Evolutionary conservation across 1,140 invertebrate genomes (phyloP), one percentile per base, ranked within the genome.

Genomic region (Aphis craccivora): DNA sequence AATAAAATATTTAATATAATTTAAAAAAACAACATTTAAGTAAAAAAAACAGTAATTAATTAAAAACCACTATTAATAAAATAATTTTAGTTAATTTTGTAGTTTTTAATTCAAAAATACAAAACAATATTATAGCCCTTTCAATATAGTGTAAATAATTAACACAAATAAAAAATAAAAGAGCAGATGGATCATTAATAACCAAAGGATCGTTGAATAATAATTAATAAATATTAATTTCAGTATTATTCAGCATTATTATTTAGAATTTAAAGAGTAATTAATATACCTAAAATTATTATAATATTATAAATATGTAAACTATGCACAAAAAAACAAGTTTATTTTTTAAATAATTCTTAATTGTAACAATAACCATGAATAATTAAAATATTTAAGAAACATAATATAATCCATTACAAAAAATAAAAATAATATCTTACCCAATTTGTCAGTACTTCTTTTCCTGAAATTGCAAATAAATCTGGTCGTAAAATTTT

Each of bases 401-500:
- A n/a, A 67, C 8, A 67, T 67, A 14, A 5, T 18, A 67, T 48
- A 8, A 88, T 53, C 37, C 37, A 40, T 40, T 40, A 45, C 45
- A 45, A 51, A 51, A 51, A 51, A 51, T 18, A 4, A 35, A 90
- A 30, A 67, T 67, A 8, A 67, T 90, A 45, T 67, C 37, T 90
- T 67, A 90, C 89, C 89, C 89, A 90, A 67, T 37, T 25, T 18
- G n/a, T 40, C 18, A 90, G 43, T 2, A 90, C 53, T 90, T 90
- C 35, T n/a, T 45, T 67, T 37, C 89, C 89, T 3, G 23, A 18
- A 8, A 43, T 30, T 18, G 25, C 37, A 67, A 37, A 90, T 67
- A 90, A 67, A 45, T 90, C 89, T 45, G 89, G 89, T 22, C 89
- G 53, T 67, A 67, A 67, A 7, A 67, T 8, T 67, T 40, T 25